A percentile compares a stretch with the other conserved stretches of the same genome.
phyloP scores from a whole-genome alignment of 2,113 vertebrate genomes.

The Chitala chitala region DNA sequence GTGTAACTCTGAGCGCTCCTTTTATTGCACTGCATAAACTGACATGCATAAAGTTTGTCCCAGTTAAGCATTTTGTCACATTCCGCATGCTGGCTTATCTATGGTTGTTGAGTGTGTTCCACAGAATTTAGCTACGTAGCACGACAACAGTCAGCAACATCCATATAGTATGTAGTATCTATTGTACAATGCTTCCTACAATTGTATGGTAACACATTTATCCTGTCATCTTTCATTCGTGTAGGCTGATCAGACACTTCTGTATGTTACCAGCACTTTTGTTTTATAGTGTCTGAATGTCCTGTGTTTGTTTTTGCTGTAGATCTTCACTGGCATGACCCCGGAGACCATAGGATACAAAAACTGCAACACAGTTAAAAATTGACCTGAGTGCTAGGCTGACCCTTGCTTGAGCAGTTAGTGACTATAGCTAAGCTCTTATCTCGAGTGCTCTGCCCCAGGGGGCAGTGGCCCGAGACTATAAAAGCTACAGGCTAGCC shows the following conservation, averaged over 20 bases:
- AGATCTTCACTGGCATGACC: background rate
- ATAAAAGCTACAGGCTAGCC: constrained; percentile 38
- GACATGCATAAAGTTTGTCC: no score
- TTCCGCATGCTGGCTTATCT: no score
- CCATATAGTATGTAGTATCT: no score
- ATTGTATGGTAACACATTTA: no score
- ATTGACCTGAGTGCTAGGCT: background rate
- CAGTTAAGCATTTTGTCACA: no score
- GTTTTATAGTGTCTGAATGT: background rate
- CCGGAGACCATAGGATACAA: no score
- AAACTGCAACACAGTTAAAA: background rate
- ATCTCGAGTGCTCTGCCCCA: constrained; percentile 49
- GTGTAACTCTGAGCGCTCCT: no score
- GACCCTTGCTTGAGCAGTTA: constrained; percentile 9
- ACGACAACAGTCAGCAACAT: no score
- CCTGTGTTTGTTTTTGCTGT: background rate
- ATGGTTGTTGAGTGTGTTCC: background rate
- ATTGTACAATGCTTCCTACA: no score
- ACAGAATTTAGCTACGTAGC: no score
- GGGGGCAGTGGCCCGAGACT: constrained; percentile 16
- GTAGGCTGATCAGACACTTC: background rate
- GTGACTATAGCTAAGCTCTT: constrained; percentile 21
- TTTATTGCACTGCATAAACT: no score
- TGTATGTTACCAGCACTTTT: background rate
- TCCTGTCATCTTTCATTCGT: background rate